Conservation (phyloP, 1,140 invertebrate genomes). For the Triops longicaudatus region DNA sequence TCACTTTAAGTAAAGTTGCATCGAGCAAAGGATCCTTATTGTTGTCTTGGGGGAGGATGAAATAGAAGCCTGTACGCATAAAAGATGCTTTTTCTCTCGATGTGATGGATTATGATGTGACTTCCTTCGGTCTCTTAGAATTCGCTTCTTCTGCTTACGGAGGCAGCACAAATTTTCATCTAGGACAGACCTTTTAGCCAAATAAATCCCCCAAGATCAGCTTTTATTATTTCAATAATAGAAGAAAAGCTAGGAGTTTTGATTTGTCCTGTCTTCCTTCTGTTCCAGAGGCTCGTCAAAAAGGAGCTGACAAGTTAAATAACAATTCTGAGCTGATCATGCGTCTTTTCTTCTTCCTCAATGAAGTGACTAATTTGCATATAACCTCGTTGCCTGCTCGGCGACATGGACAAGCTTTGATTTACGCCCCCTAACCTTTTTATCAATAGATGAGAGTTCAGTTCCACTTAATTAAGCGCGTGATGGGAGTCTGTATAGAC, state of each 20-base stretch:
- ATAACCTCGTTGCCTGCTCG: constrained; percentile 14
- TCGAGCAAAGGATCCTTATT: background rate
- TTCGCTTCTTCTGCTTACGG: background rate
- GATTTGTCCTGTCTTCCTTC: background rate
- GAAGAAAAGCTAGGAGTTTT: background rate
- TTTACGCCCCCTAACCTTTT: constrained; percentile 9
- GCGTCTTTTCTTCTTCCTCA: background rate
- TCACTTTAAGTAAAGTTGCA: constrained; percentile 1
- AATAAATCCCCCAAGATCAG: background rate
- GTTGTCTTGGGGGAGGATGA: background rate
- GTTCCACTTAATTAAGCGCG: constrained; percentile 11
- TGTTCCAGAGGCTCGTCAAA: background rate
- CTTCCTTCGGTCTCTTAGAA: background rate
- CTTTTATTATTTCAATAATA: background rate
- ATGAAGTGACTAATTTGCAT: constrained; percentile 12
- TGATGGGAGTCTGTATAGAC: background rate
- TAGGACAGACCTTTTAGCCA: constrained; percentile 2
- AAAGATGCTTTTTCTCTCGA: background rate
- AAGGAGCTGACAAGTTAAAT: background rate
- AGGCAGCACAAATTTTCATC: constrained; percentile 7
- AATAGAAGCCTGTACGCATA: background rate
- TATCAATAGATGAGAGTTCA: background rate
- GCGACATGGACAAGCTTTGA: constrained; percentile 1
- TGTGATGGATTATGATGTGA: constrained; percentile 8
- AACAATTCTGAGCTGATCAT: background rate